Conservation (phyloP, 2,113 vertebrate species). For the Lates calcarifer region DNA sequence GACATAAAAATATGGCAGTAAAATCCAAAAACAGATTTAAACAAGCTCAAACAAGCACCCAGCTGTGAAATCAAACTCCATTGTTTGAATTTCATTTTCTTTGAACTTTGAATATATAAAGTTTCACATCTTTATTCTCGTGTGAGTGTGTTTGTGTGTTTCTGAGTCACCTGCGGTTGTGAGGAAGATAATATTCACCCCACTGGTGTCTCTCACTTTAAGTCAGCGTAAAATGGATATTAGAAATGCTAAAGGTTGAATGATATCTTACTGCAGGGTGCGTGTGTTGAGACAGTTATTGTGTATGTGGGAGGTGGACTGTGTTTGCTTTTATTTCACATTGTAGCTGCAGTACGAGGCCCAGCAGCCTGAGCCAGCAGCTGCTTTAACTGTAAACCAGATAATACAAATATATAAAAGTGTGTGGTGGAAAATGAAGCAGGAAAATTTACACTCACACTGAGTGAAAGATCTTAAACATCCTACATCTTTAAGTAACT, state of each 20-base stretch:
- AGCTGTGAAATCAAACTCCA: conserved; percentile 32
- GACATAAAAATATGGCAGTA: neutral
- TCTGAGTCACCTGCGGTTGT: conserved; percentile 78
- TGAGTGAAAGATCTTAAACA: neutral
- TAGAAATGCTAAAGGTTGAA: conserved; percentile 38
- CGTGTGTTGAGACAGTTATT: neutral
- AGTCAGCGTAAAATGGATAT: conserved; percentile 60
- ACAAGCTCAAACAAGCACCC: conserved; percentile 20
- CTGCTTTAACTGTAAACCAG: conserved; percentile 15
- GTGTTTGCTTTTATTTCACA: neutral
- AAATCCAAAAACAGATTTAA: conserved; percentile 19
- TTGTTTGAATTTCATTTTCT: conserved; percentile 72
- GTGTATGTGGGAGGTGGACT: neutral
- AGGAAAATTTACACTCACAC: too few relatives aligned
- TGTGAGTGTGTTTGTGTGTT: conserved; percentile 60
- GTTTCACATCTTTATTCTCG: conserved; percentile 77
- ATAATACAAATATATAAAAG: neutral
- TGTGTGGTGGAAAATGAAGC: neutral
- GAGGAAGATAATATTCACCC: conserved; percentile 62
- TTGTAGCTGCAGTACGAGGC: neutral
- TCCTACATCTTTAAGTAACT: neutral
- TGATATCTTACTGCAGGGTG: neutral
- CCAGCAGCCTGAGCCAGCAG: neutral
- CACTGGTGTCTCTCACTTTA: conserved; percentile 54
- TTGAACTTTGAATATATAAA: conserved; percentile 72